A percentile compares a stretch with the other conserved stretches of the same genome.
Conservation (phyloP, 2,797 vertebrate genomes). For the Myripristis murdjan region DNA sequence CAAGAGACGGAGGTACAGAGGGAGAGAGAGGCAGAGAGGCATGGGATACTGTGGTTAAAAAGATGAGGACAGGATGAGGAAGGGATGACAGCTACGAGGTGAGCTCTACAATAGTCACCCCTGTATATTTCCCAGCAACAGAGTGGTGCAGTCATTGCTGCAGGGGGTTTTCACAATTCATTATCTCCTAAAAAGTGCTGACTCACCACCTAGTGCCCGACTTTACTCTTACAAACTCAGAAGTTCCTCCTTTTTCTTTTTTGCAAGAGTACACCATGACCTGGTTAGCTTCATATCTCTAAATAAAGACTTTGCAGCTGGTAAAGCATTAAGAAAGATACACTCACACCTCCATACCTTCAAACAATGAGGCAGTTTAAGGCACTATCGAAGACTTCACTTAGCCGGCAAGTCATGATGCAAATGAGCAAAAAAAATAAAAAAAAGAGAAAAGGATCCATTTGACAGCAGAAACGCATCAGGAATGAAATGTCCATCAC, state of each 20-base stretch:
- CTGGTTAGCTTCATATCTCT: conserved; percentile 35
- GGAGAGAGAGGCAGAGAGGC: neutral
- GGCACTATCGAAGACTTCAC: conserved; percentile 23
- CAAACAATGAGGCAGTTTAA: conserved; percentile 22
- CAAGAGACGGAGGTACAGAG: too few species aligned
- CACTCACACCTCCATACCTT: conserved; percentile 15
- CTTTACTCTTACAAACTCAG: conserved; percentile 14
- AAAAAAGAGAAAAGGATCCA: conserved; percentile 13
- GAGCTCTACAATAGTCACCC: conserved; percentile 2
- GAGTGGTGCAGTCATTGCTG: conserved; percentile 32
- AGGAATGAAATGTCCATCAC: conserved; percentile 66
- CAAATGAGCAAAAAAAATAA: conserved; percentile 44
- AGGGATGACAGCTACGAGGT: neutral
- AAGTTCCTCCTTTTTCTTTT: conserved; percentile 25
- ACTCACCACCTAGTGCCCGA: conserved; percentile 37
- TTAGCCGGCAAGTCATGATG: conserved; percentile 22
- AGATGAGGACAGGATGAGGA: too few species aligned
- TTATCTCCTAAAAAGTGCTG: conserved; percentile 64
- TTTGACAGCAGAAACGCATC: conserved; percentile 44
- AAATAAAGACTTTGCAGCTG: conserved; percentile 13
- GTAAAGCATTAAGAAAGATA: neutral
- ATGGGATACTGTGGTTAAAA: neutral
- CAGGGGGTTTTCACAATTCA: conserved; percentile 53
- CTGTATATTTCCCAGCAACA: conserved; percentile 36
- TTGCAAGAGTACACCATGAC: conserved; percentile 47